Conservation (phyloP, 1,140 invertebrate genomes). For the Diabrotica virgifera region DNA sequence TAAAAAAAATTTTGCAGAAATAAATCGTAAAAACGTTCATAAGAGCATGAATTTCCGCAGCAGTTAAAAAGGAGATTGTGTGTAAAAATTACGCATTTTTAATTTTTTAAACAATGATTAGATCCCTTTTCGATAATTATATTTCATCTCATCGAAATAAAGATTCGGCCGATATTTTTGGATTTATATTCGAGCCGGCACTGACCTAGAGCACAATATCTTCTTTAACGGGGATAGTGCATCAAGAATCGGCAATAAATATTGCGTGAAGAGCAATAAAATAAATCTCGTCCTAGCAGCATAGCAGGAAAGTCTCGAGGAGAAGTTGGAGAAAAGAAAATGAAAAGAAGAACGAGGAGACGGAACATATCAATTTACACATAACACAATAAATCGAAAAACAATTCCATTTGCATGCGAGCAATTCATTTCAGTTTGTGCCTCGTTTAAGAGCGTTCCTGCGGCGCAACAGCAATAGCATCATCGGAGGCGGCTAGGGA, state of each 20-base stretch:
- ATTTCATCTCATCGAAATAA: too few species aligned
- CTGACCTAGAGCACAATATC: too few species aligned
- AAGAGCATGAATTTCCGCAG: too few species aligned
- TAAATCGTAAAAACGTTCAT: too few species aligned
- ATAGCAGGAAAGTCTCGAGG: neutral
- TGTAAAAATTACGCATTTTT: too few species aligned
- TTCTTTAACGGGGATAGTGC: slow-evolving; percentile 12
- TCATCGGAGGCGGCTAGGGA: too few species aligned
- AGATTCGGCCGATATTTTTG: too few species aligned
- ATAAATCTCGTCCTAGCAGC: slow-evolving; percentile 6
- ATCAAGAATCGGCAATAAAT: slow-evolving; percentile 19
- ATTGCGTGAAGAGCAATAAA: neutral
- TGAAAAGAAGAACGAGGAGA: neutral
- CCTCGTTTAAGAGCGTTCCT: slow-evolving; percentile 15
- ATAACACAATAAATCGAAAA: slow-evolving; percentile 19
- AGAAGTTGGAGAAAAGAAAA: neutral
- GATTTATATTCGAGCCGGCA: too few species aligned
- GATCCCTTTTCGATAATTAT: too few species aligned
- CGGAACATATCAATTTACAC: slow-evolving; percentile 17
- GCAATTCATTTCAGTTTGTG: slow-evolving; percentile 20
- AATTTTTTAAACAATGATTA: too few species aligned
- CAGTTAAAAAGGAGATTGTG: too few species aligned
- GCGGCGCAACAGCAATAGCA: neutral
- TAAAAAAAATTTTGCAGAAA: too few species aligned
- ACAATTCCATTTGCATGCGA: slow-evolving; percentile 20